Evolutionary conservation across 2,888 invertebrate genomes (phyloP).

Genomic region (Dynastes grantii): DNA sequence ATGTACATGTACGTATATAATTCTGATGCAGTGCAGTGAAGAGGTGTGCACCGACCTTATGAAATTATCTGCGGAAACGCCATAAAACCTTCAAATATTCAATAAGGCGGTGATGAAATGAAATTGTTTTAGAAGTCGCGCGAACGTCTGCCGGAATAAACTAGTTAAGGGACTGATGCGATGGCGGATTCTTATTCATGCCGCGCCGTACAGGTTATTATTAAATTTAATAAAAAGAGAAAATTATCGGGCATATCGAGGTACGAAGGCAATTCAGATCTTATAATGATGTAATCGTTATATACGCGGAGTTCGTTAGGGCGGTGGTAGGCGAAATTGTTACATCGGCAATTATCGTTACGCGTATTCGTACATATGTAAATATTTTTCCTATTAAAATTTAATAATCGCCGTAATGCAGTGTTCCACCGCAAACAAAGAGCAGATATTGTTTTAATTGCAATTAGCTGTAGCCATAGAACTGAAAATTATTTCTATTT

Average conservation of each 20-base stretch:
- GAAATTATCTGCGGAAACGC: constrained; percentile 38
- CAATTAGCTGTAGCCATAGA: not conserved
- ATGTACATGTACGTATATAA: not conserved
- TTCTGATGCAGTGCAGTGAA: not conserved
- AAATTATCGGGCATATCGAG: constrained; percentile 18
- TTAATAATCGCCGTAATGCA: not conserved
- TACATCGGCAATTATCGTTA: constrained; percentile 8
- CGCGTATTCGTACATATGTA: not conserved
- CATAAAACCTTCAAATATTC: constrained; percentile 36
- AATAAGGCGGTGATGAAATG: constrained; percentile 38
- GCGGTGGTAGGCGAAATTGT: not conserved
- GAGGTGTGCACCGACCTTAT: not conserved
- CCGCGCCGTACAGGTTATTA: constrained; percentile 39
- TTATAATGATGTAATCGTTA: constrained; percentile 36
- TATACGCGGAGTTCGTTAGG: not conserved
- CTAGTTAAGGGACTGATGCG: constrained; percentile 40
- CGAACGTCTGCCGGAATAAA: constrained; percentile 34
- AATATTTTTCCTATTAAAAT: constrained; percentile 2
- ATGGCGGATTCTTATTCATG: constrained; percentile 38
- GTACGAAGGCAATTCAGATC: constrained; percentile 21
- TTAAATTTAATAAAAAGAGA: constrained; percentile 46
- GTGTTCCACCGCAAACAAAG: not conserved
- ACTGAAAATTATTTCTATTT: not conserved
- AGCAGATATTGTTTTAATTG: not conserved
- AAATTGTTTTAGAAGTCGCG: constrained; percentile 42